Evolutionary conservation across 2,113 vertebrate species (phyloP), one percentile per base, ranked within the genome.

Genomic region (Montifringilla adamsi): DNA sequence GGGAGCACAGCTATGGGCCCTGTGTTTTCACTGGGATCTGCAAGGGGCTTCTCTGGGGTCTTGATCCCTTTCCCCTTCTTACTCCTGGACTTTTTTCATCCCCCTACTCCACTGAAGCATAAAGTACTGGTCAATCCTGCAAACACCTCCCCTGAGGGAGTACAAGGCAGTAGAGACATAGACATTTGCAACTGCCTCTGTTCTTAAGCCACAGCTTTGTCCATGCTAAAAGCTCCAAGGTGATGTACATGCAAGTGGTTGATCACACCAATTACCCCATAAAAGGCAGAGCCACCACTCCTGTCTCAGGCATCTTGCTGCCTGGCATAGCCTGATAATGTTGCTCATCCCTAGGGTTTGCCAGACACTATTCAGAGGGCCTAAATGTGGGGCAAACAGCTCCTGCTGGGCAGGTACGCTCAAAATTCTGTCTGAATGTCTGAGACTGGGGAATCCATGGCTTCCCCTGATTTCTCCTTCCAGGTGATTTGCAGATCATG

Each of bases 201-300:
- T 27, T 56, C 31, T 49, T 83, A 85, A 86, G 11, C 9, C 18
- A 33, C 14, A 86, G 37, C 20, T 43, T 62, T 53, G 15, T 39
- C 20, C 13, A 1, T n/a, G 22, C 23, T 30, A 23, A 77, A 73
- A 70, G 5, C 37, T 53, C 59, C 20, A n/a, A 24, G 26, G 28
- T n/a, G 44, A 66, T 13, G 6, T 2, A 5, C 0, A 0, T 28
- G 5, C 30, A 31, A 68, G 22, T 1, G 2, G 4, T 10, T 53
- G 14, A 31, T 69, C n/a, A 37, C 37, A 35, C 20, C 37, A 60
- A 26, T n/a, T 69, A 66, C 15, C 6, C 35, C 15, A 27, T 21
- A 31, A 76, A 73, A 73, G 31, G 21, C 0, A 3, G 15, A 72
- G 13, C 12, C 10, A 62, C 5, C 33, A 23, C 4, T 6, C 10